Percentiles rank a stretch among this genome's conserved stretches.
Evolutionary conservation across 1,140 invertebrate genomes (phyloP).

Genomic region (Drosophila pandora): DNA sequence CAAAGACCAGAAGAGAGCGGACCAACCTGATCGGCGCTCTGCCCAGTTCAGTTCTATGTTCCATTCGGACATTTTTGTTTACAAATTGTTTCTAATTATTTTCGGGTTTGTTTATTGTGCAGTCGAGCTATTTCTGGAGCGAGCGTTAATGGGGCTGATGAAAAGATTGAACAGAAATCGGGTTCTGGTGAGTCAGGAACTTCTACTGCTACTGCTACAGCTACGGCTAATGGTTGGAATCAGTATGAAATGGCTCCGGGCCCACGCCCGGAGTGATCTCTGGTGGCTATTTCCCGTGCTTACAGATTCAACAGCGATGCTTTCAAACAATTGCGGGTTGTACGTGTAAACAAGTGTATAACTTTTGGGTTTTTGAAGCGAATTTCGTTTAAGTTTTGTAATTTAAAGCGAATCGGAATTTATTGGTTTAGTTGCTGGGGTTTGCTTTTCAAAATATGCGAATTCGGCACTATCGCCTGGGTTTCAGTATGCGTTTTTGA

Average conservation of each 20-base stretch:
- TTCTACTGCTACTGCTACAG: not conserved
- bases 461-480: conserved; percentile 48
- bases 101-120: conserved; percentile 65
- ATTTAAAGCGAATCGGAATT: conserved; percentile 51
- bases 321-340: conserved; percentile 50
- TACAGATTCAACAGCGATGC: conserved; percentile 75
- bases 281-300: conserved; percentile 52
- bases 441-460: conserved; percentile 50
- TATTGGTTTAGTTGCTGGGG: conserved; percentile 40
- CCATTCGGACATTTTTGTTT: conserved; percentile 57
- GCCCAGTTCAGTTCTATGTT: conserved; percentile 15
- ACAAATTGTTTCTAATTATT: conserved; percentile 77
- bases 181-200: conserved; percentile 20
- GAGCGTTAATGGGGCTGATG: conserved; percentile 36
- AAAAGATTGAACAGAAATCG: conserved; percentile 36
- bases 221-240: conserved; percentile 6
- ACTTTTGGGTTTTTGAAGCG: conserved; percentile 60
- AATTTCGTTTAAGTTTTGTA: conserved; percentile 63
- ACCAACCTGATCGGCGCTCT: conserved; percentile 40
- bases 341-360: conserved; percentile 57
- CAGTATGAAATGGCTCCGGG: conserved; percentile 21
- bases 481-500: conserved; percentile 63
- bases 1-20: conserved; percentile 36
- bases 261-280: not conserved
- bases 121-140: conserved; percentile 59